Evolutionary conservation across 2,113 vertebrate genomes (phyloP).

Genomic region (Myanophis thanlyinensis): DNA sequence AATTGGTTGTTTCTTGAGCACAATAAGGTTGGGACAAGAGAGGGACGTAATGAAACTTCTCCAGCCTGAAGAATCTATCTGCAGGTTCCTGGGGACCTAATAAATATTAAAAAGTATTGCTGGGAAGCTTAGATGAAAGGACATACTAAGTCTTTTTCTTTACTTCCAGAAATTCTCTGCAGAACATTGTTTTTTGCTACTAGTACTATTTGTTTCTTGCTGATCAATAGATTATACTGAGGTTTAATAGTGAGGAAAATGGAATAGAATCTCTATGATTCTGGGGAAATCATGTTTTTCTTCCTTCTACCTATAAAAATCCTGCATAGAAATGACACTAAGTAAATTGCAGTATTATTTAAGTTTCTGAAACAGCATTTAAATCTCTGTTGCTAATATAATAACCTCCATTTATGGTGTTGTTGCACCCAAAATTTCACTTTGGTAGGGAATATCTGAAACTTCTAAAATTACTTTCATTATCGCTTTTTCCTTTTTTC

Average conservation of each 20-base stretch:
- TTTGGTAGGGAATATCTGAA: not conserved
- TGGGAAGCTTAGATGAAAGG: not conserved
- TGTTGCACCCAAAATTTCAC: not conserved
- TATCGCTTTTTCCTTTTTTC: too few species aligned
- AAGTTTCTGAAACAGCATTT: not conserved
- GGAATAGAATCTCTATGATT: not conserved
- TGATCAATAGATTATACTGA: not conserved
- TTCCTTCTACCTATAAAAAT: not conserved
- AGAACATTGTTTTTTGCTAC: not conserved
- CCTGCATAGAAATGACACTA: not conserved
- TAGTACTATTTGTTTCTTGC: not conserved
- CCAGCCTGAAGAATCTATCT: not conserved
- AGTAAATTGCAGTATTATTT: not conserved
- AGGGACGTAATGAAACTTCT: not conserved
- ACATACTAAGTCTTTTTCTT: not conserved
- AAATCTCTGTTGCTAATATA: not conserved
- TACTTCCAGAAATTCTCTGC: not conserved
- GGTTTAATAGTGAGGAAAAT: not conserved
- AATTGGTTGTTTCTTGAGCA: conserved; percentile 1
- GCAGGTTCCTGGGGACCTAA: not conserved
- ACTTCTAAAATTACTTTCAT: too few species aligned
- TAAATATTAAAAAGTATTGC: not conserved
- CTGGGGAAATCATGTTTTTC: not conserved
- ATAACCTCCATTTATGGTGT: not conserved
- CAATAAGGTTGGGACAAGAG: not conserved